A percentile compares a stretch with the other conserved stretches of the same genome.
Evolutionary conservation across 2,888 invertebrate species (phyloP).

Genomic region (Leptothorax acervorum): DNA sequence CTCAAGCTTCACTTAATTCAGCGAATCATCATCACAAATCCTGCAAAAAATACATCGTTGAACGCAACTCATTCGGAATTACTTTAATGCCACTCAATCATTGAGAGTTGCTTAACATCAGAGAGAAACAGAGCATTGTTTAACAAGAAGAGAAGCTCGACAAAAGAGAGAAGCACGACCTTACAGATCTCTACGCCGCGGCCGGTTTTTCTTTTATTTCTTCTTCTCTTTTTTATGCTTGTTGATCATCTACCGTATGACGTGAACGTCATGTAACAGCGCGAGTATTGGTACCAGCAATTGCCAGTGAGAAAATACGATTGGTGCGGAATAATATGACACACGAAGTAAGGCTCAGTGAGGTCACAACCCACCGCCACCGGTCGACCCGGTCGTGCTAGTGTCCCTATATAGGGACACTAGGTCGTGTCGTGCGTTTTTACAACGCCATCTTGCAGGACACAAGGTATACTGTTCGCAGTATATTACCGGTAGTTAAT

Average conservation of each 20-base stretch:
- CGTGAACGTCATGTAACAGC: constrained; percentile 29
- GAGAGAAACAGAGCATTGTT: not conserved
- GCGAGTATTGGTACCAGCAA: not conserved
- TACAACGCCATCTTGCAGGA: constrained; percentile 30
- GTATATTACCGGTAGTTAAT: not conserved
- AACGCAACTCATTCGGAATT: not conserved
- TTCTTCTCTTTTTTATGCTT: constrained; percentile 13
- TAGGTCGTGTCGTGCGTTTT: not conserved
- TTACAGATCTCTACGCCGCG: not conserved
- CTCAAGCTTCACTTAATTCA: not conserved
- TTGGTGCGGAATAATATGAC: not conserved
- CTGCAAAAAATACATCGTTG: constrained; percentile 3
- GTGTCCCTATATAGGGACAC: no score
- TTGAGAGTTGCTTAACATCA: not conserved
- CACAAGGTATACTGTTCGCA: not conserved
- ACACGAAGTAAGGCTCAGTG: not conserved
- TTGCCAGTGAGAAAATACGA: constrained; percentile 1
- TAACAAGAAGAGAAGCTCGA: not conserved
- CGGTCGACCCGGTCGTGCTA: no score
- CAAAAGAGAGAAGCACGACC: not conserved
- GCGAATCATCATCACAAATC: constrained; percentile 15
- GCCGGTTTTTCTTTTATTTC: not conserved
- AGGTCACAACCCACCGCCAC: no score
- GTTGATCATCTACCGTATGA: constrained; percentile 43
- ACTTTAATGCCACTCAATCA: not conserved